Evolutionary conservation across 2,113 vertebrate species (phyloP), one percentile per base, ranked within the genome.

Genomic region (Alaudala cheleensis): DNA sequence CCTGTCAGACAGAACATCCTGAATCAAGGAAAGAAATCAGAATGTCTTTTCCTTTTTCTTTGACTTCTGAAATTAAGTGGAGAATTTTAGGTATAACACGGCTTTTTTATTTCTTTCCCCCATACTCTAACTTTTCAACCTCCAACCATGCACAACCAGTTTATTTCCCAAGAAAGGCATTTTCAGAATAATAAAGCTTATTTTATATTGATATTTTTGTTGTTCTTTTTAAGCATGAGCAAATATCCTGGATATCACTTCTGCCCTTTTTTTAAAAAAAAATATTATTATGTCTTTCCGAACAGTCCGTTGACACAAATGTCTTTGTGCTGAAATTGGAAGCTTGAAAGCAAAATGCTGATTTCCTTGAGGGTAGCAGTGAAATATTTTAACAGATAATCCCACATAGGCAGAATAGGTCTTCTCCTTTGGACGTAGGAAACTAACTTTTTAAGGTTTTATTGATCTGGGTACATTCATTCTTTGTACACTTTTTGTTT

Each of bases 61-160:
- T 77, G 10, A 45, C 13, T 60, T 66, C 18, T 61, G 22, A 90
- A 66, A 2, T 33, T 10, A 10, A 45, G 6, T 34, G 6, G 5
- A 28, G 5, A 49, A 6, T n/a, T 78, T 87, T 42, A 69, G 2
- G 3, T 56, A 47, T 23, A 64, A 5, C 16, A 54, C 4, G 9
- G 0, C 0, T 23, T 11, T n/a, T 53, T 61, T 17, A 44, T 26
- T 22, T 51, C 23, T 51, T 8, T 2, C 1, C 2, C 10, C 21
- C 34, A 7, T 56, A 4, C 4, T 49, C 3, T 77, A 80, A 2
- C 3, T 84, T 89, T 86, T 57, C 23, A 3, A 33, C 12, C 24
- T 37, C 16, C 13, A 40, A n/a, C 6, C 1, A 1, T 9, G 62
- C 7, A 53, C 4, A 73, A 51, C 1, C 1, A 50, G n/a, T 57